Conservation (phyloP, 2,113 vertebrate genomes). For the Aphelocoma coerulescens region DNA sequence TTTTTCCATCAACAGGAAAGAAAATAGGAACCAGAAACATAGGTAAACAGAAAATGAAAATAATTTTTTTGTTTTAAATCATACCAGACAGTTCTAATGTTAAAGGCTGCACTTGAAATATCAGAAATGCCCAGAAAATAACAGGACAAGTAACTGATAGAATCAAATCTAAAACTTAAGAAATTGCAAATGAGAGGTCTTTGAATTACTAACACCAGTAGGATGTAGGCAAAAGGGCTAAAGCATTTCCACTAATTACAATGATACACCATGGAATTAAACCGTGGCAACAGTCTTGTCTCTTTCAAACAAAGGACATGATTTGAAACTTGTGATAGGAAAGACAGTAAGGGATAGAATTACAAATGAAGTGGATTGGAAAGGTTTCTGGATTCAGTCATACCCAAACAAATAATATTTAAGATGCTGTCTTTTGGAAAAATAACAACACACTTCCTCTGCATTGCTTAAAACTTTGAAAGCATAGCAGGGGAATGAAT, state of each 20-base stretch:
- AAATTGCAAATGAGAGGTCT: background rate
- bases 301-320: background rate
- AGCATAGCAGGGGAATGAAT: background rate
- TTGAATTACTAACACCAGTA: background rate
- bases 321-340: background rate
- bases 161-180: background rate
- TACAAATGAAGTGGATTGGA: background rate
- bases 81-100: background rate
- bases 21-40: background rate
- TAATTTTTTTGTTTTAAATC: background rate
- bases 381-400: background rate
- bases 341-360: background rate
- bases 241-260: background rate
- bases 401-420: background rate
- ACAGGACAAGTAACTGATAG: background rate
- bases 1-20: background rate
- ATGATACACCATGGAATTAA: background rate
- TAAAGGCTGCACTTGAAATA: background rate
- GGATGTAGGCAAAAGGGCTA: background rate
- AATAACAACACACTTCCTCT: background rate
- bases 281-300: background rate
- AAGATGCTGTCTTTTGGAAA: background rate
- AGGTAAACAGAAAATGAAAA: background rate
- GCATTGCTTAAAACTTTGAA: background rate
- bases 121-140: background rate